These are phyloP conservation scores for Catharus minimus DNA, from an alignment of 2,113 vertebrate species.

Conservation along the genomic window DNA sequence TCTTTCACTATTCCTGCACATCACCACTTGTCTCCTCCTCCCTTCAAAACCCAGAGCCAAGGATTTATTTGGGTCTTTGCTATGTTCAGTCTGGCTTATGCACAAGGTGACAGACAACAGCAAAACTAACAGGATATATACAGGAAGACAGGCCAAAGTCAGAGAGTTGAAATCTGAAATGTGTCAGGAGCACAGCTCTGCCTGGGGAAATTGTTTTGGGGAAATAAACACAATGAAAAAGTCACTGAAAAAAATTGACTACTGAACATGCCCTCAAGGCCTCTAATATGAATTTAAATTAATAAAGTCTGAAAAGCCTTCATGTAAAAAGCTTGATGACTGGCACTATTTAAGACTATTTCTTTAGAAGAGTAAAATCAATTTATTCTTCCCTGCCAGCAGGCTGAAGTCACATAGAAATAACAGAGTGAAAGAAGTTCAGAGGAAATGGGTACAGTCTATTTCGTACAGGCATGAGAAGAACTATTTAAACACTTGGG, in stretches of 20 bases:
- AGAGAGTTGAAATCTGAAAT: not conserved
- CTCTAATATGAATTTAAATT: constrained; percentile 10
- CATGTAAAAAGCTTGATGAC: not conserved
- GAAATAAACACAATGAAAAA: constrained; percentile 23
- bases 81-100: not conserved
- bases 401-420: not conserved
- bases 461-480: not conserved
- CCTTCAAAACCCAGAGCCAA: not conserved
- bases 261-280: not conserved
- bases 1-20: not conserved
- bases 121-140: not conserved
- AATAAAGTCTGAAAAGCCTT: constrained; percentile 13
- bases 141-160: not conserved
- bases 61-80: not conserved
- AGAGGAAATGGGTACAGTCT: not conserved
- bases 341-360: not conserved
- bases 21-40: not conserved
- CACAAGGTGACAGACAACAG: not conserved
- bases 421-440: not conserved
- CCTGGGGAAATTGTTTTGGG: not conserved
- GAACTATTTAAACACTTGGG: not conserved
- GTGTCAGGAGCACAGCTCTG: not conserved
- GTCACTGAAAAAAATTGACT: not conserved
- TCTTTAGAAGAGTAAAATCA: not conserved
- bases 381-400: not conserved